Percentiles rank a stretch among this genome's conserved stretches.
These are phyloP conservation scores for Sphecodes monilicornis DNA, from an alignment of 2,888 invertebrate species.

Conservation along the genomic window DNA sequence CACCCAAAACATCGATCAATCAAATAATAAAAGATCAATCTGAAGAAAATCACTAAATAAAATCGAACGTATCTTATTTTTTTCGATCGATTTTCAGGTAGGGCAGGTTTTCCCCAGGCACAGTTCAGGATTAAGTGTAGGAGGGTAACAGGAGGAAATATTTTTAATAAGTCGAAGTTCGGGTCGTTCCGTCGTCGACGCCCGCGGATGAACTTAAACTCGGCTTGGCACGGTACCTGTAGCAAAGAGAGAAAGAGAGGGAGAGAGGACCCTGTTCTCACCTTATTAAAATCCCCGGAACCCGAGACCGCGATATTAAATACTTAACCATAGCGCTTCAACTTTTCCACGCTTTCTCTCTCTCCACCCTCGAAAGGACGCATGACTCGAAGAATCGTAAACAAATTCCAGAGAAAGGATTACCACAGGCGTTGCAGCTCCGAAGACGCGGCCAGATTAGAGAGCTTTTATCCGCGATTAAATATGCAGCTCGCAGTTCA, in stretches of 20 bases:
- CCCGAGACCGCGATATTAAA: constrained; percentile 35
- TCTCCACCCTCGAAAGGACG: not conserved
- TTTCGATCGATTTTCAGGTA: not conserved
- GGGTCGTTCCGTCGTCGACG: constrained; percentile 44
- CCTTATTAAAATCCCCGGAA: constrained; percentile 56
- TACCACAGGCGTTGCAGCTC: not conserved
- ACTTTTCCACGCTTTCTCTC: not conserved
- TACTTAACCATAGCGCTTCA: constrained; percentile 18
- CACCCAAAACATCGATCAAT: not conserved
- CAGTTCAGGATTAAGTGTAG: not conserved
- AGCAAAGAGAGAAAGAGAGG: not conserved
- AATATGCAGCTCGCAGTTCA: constrained; percentile 38
- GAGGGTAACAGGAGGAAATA: constrained; percentile 31
- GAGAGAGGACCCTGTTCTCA: constrained; percentile 40
- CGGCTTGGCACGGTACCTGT: not conserved
- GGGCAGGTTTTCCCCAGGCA: not conserved
- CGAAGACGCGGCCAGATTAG: constrained; percentile 37
- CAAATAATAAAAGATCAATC: not conserved
- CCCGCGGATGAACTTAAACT: constrained; percentile 34
- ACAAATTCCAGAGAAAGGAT: constrained; percentile 14
- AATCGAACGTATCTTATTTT: not conserved
- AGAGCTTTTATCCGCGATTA: constrained; percentile 45
- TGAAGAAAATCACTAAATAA: not conserved
- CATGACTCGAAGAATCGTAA: constrained; percentile 1
- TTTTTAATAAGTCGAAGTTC: constrained; percentile 58